Conservation (phyloP, 2,888 invertebrate species). For the Tanytarsus gracilentus region DNA sequence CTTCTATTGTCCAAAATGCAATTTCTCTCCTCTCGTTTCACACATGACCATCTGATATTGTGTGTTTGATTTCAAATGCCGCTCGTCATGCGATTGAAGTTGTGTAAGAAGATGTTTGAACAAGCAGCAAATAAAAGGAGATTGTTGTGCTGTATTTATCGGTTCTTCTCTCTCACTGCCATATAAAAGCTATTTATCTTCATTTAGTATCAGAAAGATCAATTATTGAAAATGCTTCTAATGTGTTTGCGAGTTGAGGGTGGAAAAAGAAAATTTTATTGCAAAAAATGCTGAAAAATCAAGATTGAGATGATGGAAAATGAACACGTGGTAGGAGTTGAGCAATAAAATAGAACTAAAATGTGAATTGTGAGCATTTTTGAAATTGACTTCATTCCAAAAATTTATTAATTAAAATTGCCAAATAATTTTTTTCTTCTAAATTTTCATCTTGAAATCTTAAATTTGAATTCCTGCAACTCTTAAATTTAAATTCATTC, state of each 20-base stretch:
- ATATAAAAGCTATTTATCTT: conserved; percentile 26
- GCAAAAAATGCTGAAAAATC: background rate
- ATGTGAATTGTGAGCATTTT: background rate
- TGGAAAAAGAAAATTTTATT: background rate
- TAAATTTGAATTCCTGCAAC: background rate
- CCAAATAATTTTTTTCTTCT: background rate
- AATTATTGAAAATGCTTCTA: conserved; percentile 7
- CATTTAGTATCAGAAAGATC: conserved; percentile 27
- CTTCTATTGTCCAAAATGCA: conserved; percentile 17
- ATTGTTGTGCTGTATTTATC: conserved; percentile 19
- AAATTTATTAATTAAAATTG: background rate
- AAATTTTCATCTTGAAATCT: background rate
- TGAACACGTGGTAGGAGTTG: too few relatives aligned
- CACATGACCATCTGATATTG: too few relatives aligned
- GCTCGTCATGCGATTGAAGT: too few relatives aligned
- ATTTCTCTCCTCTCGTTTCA: background rate
- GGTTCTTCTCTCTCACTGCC: conserved; percentile 2
- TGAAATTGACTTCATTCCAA: too few relatives aligned
- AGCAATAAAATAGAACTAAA: too few relatives aligned
- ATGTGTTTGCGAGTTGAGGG: background rate
- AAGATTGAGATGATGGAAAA: background rate
- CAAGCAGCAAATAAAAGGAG: conserved; percentile 27
- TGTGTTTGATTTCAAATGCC: background rate
- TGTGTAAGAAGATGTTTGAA: too few relatives aligned
- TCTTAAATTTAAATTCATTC: too few relatives aligned